Conservation (phyloP, 2,113 vertebrate species). For the Sterna hirundo region DNA sequence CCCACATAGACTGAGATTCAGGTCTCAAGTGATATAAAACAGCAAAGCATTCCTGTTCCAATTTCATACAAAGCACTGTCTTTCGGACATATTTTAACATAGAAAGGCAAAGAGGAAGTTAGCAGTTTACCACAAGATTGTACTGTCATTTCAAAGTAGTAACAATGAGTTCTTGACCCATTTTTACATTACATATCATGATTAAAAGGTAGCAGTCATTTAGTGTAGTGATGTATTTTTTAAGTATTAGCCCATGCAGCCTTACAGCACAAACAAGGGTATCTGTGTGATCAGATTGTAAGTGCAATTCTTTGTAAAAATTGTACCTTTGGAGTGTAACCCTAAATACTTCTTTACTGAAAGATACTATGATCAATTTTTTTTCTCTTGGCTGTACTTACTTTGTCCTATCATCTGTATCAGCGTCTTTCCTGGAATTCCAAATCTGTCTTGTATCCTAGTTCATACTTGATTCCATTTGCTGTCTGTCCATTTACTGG, state of each 20-base stretch:
- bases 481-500: background rate
- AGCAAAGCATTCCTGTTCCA: background rate
- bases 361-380: background rate
- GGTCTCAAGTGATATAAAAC: background rate
- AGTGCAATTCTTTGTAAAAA: background rate
- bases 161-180: background rate
- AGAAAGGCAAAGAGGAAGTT: background rate
- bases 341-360: background rate
- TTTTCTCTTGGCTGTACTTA: background rate
- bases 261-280: background rate
- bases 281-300: background rate
- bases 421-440: background rate
- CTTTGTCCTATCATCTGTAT: background rate
- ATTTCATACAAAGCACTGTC: background rate
- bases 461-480: background rate
- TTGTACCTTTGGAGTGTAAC: background rate
- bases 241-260: background rate
- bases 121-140: background rate
- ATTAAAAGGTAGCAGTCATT: background rate
- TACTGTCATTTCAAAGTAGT: background rate
- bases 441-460: background rate
- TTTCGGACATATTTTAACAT: rapidly evolving
- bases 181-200: background rate
- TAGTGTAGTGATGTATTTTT: background rate
- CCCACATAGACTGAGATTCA: background rate